These are phyloP conservation scores for Oreamnos americanus DNA, from an alignment of 2,113 vertebrate species.

Conservation along the genomic window DNA sequence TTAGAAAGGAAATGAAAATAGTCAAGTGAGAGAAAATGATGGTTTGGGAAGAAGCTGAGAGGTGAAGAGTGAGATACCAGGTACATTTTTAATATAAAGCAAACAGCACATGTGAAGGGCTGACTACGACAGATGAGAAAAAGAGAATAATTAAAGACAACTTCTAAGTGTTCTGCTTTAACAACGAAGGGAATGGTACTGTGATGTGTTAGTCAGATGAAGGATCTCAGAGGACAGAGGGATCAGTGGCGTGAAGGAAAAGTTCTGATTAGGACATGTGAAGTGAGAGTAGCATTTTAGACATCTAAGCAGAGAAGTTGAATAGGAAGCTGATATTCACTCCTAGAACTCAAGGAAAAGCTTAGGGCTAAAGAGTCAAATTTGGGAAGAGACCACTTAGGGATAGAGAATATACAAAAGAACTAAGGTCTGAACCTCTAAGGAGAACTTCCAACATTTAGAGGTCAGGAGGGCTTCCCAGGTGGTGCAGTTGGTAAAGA, in stretches of 20 bases:
- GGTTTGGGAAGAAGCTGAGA: not conserved
- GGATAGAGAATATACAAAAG: not conserved
- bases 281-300: not conserved
- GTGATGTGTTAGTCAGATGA: not conserved
- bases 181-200: not conserved
- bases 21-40: not conserved
- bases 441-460: not conserved
- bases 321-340: not conserved
- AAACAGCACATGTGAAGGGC: not conserved
- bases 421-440: not conserved
- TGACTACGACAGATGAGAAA: not conserved
- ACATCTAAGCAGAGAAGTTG: not conserved
- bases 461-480: not conserved
- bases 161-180: not conserved
- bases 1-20: not conserved
- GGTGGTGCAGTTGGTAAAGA: not conserved
- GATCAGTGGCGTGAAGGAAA: not conserved
- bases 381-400: not conserved
- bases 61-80: not conserved
- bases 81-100: not conserved
- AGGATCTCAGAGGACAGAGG: not conserved
- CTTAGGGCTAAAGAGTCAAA: not conserved
- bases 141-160: not conserved
- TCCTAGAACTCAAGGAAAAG: not conserved
- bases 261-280: not conserved